phyloP scores from a whole-genome alignment of 2,888 invertebrate species.

The Eupeodes luniger region DNA sequence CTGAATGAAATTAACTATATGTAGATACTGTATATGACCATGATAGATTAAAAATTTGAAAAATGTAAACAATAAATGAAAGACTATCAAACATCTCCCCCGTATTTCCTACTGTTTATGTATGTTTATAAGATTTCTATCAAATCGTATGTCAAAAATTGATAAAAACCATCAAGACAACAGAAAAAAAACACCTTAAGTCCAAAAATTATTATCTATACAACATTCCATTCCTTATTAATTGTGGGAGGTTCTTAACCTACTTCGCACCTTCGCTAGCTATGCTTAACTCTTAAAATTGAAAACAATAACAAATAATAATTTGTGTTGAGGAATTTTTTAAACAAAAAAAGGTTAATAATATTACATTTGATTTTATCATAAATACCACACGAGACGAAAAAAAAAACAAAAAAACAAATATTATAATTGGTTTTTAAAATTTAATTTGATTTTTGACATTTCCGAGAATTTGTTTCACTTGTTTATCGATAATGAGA shows the following conservation, averaged over 20 bases:
- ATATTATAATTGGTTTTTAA: not conserved
- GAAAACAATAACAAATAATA: slow-evolving; percentile 6
- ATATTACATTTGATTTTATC: slow-evolving; percentile 1
- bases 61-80: slow-evolving; percentile 17
- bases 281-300: not conserved
- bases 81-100: not conserved
- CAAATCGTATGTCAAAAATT: not conserved
- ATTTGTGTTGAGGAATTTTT: too few relatives aligned
- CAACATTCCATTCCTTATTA: not conserved
- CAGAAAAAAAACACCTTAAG: not conserved
- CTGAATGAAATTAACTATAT: slow-evolving; percentile 21
- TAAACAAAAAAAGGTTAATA: not conserved
- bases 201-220: slow-evolving; percentile 12
- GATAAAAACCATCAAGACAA: not conserved
- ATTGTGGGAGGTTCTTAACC: not conserved
- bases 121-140: not conserved
- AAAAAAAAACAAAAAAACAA: not conserved
- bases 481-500: slow-evolving; percentile 5
- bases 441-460: not conserved
- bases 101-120: not conserved
- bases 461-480: not conserved
- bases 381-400: not conserved
- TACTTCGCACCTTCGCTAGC: not conserved
- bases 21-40: not conserved
- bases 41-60: not conserved